Percentiles rank a stretch among this genome's conserved stretches.
Evolutionary conservation across 2,113 vertebrate genomes (phyloP).

Genomic region (Coryphaenoides rupestris): DNA sequence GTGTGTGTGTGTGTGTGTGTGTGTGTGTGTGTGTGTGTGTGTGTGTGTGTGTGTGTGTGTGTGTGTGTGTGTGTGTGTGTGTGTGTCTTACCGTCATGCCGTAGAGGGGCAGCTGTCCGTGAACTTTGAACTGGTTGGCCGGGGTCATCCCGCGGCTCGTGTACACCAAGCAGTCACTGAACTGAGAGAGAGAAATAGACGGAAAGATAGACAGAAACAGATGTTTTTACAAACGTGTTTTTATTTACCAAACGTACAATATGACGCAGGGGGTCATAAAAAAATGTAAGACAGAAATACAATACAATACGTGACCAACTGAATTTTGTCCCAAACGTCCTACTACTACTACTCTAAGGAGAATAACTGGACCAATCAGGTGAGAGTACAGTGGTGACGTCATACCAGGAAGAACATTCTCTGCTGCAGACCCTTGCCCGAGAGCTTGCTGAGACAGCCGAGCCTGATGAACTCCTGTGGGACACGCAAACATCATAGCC

Average conservation of each 20-base stretch:
- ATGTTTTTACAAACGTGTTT: no score
- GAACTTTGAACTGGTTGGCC: conserved; percentile 94
- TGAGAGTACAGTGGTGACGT: background rate
- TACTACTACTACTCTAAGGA: no score
- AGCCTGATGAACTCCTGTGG: conserved; percentile 93
- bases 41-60: no score
- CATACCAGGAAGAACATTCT: conserved; percentile 97
- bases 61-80: no score
- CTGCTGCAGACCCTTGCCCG: conserved; percentile 95
- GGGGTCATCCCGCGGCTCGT: conserved; percentile 90
- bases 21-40: no score
- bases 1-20: no score
- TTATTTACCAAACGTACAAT: no score
- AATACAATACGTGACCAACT: no score
- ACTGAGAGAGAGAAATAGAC: conserved; percentile 64
- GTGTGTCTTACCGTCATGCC: conserved; percentile 85
- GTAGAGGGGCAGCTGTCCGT: conserved; percentile 86
- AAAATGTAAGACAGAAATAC: no score
- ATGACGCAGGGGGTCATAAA: no score
- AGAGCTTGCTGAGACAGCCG: conserved; percentile 96
- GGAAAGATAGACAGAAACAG: no score
- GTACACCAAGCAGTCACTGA: conserved; percentile 90
- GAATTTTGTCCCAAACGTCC: no score
- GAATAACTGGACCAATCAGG: background rate
- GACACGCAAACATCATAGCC: background rate